A percentile compares a stretch with the other conserved stretches of the same genome.
Conservation (phyloP, 2,888 invertebrate genomes). For the Latrodectus hesperus region DNA sequence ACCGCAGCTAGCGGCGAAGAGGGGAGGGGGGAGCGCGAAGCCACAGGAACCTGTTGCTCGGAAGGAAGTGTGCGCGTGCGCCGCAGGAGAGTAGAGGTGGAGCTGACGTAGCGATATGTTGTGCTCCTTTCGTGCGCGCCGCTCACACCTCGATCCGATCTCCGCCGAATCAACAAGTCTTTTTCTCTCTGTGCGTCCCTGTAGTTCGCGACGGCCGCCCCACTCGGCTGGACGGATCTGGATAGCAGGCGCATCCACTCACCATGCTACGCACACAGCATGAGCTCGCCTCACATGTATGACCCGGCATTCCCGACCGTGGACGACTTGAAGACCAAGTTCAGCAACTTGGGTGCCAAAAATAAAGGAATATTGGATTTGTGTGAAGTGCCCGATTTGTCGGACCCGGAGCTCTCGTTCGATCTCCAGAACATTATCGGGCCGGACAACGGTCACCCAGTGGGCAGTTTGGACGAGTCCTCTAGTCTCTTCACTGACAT, state of each 20-base stretch:
- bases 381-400: slow-evolving; percentile 80
- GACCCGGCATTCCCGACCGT: slow-evolving; percentile 78
- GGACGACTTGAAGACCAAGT: slow-evolving; percentile 59
- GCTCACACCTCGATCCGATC: slow-evolving; percentile 43
- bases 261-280: slow-evolving; percentile 74
- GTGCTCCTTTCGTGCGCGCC: slow-evolving; percentile 9
- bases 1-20: background rate
- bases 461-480: slow-evolving; percentile 78
- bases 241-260: slow-evolving; percentile 59
- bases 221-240: slow-evolving; percentile 55
- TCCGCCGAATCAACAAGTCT: slow-evolving; percentile 43
- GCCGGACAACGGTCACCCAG: slow-evolving; percentile 61
- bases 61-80: slow-evolving; percentile 41
- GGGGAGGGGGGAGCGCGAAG: background rate
- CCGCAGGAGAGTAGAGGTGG: slow-evolving; percentile 41
- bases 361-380: slow-evolving; percentile 34
- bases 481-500: slow-evolving; percentile 87
- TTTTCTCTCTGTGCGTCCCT: background rate
- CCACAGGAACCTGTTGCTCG: slow-evolving; percentile 57
- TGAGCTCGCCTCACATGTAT: slow-evolving; percentile 92
- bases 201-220: slow-evolving; percentile 56
- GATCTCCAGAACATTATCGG: slow-evolving; percentile 90
- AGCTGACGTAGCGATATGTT: slow-evolving; percentile 43
- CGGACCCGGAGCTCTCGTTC: slow-evolving; percentile 93
- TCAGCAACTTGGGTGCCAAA: slow-evolving; percentile 1